Percentiles rank a stretch among this genome's conserved stretches.
These are phyloP conservation scores for Thunnus albacares DNA, from an alignment of 2,797 vertebrate species.

Conservation along the genomic window DNA sequence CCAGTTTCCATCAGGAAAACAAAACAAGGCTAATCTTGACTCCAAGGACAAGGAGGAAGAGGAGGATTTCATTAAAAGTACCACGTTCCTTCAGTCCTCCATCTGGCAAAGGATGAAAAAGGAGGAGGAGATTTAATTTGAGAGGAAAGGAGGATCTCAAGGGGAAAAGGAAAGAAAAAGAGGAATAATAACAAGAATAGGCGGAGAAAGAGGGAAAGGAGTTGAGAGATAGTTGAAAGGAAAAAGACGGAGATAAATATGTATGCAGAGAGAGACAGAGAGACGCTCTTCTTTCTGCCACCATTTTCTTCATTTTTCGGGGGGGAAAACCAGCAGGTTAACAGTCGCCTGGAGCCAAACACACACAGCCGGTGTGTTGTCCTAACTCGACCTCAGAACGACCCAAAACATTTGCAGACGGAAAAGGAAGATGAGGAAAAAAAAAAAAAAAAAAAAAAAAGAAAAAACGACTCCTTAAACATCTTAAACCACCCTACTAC, in stretches of 20 bases:
- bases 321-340: slow-evolving; percentile 67
- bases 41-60: slow-evolving; percentile 19
- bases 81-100: slow-evolving; percentile 32
- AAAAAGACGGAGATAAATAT: not conserved
- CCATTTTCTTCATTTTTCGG: slow-evolving; percentile 21
- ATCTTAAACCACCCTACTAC: too few relatives aligned
- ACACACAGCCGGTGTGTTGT: slow-evolving; percentile 10
- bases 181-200: slow-evolving; percentile 21
- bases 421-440: not conserved
- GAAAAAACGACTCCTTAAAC: too few relatives aligned
- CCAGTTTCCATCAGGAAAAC: not conserved
- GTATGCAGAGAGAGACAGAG: not conserved
- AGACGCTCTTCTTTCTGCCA: not conserved
- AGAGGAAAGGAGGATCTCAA: slow-evolving; percentile 36
- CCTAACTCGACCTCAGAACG: slow-evolving; percentile 16
- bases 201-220: slow-evolving; percentile 10
- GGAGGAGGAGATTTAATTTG: slow-evolving; percentile 42
- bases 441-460: too few relatives aligned
- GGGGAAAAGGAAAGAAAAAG: slow-evolving; percentile 30
- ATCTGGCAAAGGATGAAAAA: slow-evolving; percentile 20
- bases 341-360: slow-evolving; percentile 59
- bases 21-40: slow-evolving; percentile 20
- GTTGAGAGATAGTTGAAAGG: not conserved
- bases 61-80: slow-evolving; percentile 46
- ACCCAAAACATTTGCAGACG: slow-evolving; percentile 25